Evolutionary conservation across 2,797 vertebrate genomes (phyloP).

Genomic region (Nyctibius grandis): DNA sequence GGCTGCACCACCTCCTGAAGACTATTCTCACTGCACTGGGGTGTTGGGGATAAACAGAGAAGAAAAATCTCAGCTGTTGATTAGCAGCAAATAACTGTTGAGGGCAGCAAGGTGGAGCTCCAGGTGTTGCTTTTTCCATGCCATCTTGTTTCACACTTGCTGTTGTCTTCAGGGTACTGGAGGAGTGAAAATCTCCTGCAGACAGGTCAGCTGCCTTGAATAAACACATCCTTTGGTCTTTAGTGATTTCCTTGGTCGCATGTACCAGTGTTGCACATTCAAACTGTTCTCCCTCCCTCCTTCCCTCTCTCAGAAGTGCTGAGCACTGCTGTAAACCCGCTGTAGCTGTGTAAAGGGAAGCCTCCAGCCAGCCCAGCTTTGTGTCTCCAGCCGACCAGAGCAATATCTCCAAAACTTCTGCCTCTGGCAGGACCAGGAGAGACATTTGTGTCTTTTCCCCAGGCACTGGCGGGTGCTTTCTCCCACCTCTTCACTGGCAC

Average conservation of each 20-base stretch:
- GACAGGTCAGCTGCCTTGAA: neutral
- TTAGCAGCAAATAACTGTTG: neutral
- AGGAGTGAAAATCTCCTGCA: neutral
- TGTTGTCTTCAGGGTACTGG: neutral
- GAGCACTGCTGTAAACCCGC: neutral
- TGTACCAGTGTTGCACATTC: neutral
- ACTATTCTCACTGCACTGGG: neutral
- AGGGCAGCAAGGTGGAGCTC: neutral
- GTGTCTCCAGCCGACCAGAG: neutral
- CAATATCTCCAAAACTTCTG: neutral
- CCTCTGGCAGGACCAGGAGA: neutral
- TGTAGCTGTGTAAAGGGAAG: fast-evolving
- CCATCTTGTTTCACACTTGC: neutral
- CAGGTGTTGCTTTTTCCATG: neutral
- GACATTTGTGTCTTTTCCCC: neutral
- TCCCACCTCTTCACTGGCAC: fast-evolving
- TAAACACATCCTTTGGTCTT: neutral
- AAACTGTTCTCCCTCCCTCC: neutral
- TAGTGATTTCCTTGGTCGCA: neutral
- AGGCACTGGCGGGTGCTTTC: neutral
- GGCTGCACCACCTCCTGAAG: neutral
- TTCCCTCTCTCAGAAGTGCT: neutral
- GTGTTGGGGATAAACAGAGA: neutral
- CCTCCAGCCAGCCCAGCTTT: neutral
- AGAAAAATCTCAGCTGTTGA: neutral